Percentiles rank a stretch among this genome's conserved stretches.
Evolutionary conservation across 2,797 vertebrate genomes (phyloP).

Genomic region (Notoglanidium macrostoma): DNA sequence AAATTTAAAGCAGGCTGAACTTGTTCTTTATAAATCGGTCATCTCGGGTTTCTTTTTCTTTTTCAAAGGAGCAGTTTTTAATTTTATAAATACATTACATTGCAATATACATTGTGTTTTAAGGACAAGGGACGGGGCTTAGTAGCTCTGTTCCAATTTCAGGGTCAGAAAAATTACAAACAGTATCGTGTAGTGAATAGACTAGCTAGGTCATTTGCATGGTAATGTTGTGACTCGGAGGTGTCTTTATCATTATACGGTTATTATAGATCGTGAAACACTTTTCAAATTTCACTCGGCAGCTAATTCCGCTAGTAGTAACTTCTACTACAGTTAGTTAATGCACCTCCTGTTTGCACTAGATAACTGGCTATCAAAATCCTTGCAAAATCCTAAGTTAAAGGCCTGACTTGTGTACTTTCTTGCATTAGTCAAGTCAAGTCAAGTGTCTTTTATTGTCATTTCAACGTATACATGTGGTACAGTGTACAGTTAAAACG

Average conservation of each 20-base stretch:
- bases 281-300: background rate
- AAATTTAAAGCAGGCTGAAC: background rate
- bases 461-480: no score
- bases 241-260: background rate
- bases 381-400: background rate
- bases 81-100: no score
- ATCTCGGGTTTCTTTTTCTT: background rate
- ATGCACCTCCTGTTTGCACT: background rate
- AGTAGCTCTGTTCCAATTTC: background rate
- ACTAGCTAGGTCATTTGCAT: background rate
- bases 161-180: background rate
- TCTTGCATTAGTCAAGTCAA: no score
- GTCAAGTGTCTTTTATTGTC: no score
- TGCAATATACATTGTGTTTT: no score
- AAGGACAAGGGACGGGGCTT: background rate
- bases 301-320: no score
- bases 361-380: background rate
- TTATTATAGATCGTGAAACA: no score
- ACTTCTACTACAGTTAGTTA: background rate
- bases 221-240: background rate
- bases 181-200: background rate
- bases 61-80: background rate
- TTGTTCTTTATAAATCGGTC: background rate
- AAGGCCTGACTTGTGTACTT: background rate
- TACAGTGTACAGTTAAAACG: no score